These are phyloP conservation scores for Drosophila fungiperda DNA, from an alignment of 2,888 invertebrate species.

Conservation along the genomic window DNA sequence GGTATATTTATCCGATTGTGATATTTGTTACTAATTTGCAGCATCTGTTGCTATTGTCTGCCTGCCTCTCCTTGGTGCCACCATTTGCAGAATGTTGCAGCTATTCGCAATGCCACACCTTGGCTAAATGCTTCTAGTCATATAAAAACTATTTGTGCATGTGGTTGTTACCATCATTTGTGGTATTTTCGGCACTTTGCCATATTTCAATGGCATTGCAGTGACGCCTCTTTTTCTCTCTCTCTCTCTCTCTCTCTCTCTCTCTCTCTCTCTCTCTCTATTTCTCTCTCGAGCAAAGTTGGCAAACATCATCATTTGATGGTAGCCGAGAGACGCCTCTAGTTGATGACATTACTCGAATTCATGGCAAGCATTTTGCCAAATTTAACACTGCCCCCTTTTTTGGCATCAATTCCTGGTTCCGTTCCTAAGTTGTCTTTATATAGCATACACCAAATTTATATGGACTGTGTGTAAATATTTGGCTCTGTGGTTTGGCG, in stretches of 20 bases:
- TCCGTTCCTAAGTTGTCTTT: constrained; percentile 5
- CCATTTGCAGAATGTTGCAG: constrained; percentile 16
- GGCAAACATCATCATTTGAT: constrained; percentile 56
- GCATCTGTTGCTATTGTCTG: constrained; percentile 57
- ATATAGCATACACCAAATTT: background rate
- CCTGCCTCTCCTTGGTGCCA: background rate
- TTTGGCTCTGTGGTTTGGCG: constrained; percentile 12
- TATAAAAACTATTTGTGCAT: background rate
- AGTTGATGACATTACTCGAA: constrained; percentile 48
- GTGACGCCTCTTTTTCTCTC: constrained; percentile 17
- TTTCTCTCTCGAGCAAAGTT: constrained; percentile 14
- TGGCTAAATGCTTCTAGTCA: constrained; percentile 5
- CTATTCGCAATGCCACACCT: constrained; percentile 47
- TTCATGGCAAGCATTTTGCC: constrained; percentile 61
- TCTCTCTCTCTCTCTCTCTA: background rate
- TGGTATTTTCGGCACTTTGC: constrained; percentile 52
- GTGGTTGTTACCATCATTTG: constrained; percentile 33
- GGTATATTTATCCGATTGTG: constrained; percentile 1
- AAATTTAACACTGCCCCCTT: constrained; percentile 43
- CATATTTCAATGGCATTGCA: constrained; percentile 52
- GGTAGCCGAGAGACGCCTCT: constrained; percentile 27
- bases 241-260: background rate
- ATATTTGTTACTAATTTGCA: constrained; percentile 22
- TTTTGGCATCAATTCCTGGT: constrained; percentile 42
- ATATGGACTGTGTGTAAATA: background rate